Conservation (phyloP, 2,113 vertebrate species). For the Pogonocichla stellata region DNA sequence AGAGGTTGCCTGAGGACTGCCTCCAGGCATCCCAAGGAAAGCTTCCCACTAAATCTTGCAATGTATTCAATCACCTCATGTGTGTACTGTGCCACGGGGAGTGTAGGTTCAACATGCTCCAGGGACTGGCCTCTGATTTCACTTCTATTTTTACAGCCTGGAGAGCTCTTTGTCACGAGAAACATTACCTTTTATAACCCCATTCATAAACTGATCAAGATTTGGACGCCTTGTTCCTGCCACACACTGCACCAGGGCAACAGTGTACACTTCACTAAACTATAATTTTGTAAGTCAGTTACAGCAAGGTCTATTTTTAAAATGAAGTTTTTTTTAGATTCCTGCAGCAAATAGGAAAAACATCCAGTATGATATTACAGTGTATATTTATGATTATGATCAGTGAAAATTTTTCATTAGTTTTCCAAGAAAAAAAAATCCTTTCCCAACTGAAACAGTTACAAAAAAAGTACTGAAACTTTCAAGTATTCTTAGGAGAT, state of each 20-base stretch:
- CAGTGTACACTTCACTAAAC: background rate
- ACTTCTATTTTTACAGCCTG: background rate
- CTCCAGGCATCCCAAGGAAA: background rate
- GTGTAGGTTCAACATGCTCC: background rate
- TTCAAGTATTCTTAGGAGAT: background rate
- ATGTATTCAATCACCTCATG: background rate
- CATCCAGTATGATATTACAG: background rate
- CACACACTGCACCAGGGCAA: background rate
- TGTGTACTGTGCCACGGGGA: background rate
- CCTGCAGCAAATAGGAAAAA: background rate
- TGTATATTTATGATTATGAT: background rate
- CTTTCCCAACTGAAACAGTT: background rate
- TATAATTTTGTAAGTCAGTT: background rate
- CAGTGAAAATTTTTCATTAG: background rate
- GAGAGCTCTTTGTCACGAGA: background rate
- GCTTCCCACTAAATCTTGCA: background rate
- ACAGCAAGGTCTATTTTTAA: background rate
- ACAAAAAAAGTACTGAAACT: background rate
- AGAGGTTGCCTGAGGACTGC: background rate
- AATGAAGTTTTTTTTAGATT: background rate
- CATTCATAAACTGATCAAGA: background rate
- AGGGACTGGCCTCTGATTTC: background rate
- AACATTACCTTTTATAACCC: background rate
- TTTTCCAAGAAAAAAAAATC: background rate
- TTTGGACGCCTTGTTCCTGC: background rate